Conservation (phyloP, 2,888 invertebrate species). For the Tetheella fluctuosa region DNA sequence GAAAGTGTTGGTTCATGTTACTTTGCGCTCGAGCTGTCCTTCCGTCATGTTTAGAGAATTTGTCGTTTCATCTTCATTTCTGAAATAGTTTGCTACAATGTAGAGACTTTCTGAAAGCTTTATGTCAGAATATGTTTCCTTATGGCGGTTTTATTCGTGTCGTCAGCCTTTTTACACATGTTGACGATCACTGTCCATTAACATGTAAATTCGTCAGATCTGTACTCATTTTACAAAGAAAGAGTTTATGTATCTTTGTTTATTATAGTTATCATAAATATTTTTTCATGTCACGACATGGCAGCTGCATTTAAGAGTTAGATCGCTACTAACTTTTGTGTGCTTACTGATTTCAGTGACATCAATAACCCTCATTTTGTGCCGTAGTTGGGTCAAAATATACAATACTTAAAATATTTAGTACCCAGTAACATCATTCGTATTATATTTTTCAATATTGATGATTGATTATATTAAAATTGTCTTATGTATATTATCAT, state of each 20-base stretch:
- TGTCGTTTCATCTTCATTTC: constrained; percentile 15
- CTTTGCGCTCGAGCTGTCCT: constrained; percentile 4
- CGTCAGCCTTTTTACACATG: neutral
- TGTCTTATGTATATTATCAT: too few relatives aligned
- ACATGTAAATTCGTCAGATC: neutral
- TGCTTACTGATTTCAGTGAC: too few relatives aligned
- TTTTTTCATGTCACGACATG: neutral
- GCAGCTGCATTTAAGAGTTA: neutral
- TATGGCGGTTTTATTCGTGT: constrained; percentile 31
- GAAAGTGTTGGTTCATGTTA: neutral
- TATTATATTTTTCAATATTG: too few relatives aligned
- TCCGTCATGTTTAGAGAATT: constrained; percentile 22
- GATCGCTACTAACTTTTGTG: neutral
- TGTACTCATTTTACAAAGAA: neutral
- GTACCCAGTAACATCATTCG: too few relatives aligned
- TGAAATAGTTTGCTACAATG: constrained; percentile 43
- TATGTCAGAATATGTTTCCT: constrained; percentile 29
- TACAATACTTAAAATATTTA: neutral
- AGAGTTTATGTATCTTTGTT: neutral
- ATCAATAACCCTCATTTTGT: too few relatives aligned
- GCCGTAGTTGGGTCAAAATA: too few relatives aligned
- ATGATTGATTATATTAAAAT: too few relatives aligned
- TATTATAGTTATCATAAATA: neutral
- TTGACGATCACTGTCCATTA: neutral
- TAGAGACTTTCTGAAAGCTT: constrained; percentile 29